phyloP scores from a whole-genome alignment of 1,140 invertebrate species.

The Bicyclus anynana region DNA sequence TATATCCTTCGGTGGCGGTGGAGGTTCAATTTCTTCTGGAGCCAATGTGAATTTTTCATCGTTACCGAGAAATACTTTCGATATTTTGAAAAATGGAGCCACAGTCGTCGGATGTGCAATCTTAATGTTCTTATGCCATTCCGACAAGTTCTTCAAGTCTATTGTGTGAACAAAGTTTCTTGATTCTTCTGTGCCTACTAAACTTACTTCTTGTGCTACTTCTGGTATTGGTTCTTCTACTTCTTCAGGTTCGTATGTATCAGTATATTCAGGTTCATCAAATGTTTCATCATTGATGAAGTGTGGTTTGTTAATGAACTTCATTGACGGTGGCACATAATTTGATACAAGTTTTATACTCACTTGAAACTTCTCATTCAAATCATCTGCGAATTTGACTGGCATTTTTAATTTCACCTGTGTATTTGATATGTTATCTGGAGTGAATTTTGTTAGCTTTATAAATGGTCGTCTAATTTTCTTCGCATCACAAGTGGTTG shows the following conservation, averaged over 20 bases:
- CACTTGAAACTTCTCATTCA: slow-evolving; percentile 22
- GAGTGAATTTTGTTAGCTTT: slow-evolving; percentile 40
- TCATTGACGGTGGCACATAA: slow-evolving; percentile 12
- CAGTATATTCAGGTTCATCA: not conserved
- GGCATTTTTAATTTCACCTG: slow-evolving; percentile 36
- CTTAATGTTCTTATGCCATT: slow-evolving; percentile 33
- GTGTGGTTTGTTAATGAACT: not conserved
- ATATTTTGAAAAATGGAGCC: slow-evolving; percentile 60
- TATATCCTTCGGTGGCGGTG: slow-evolving; percentile 17
- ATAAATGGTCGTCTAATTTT: slow-evolving; percentile 27
- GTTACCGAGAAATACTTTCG: slow-evolving; percentile 32
- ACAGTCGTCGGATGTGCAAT: slow-evolving; percentile 49
- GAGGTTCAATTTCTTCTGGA: slow-evolving; percentile 13
- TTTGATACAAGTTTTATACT: slow-evolving; percentile 38
- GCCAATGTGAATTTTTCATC: slow-evolving; percentile 24
- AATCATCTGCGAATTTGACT: slow-evolving; percentile 33
- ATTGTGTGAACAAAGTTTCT: slow-evolving; percentile 30
- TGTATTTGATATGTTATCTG: not conserved
- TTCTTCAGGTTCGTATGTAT: slow-evolving; percentile 9
- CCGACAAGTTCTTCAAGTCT: slow-evolving; percentile 35
- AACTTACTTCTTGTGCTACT: slow-evolving; percentile 53
- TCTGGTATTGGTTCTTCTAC: slow-evolving; percentile 39
- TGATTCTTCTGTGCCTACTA: slow-evolving; percentile 35
- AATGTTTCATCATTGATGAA: not conserved
- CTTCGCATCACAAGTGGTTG: not conserved